Evolutionary conservation across 1,140 invertebrate genomes (phyloP).

Genomic region (Sycobia sp.): DNA sequence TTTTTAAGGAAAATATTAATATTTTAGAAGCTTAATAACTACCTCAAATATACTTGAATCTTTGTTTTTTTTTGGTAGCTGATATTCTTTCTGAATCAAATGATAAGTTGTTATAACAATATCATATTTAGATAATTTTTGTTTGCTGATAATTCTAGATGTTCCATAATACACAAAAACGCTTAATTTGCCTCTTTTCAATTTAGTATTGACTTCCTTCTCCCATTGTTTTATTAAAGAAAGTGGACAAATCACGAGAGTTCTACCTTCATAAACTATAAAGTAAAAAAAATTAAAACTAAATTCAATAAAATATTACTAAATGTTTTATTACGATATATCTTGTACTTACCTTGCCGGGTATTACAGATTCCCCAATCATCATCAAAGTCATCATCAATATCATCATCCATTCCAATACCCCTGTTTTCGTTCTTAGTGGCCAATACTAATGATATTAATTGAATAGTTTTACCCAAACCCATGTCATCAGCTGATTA

Average conservation of each 20-base stretch:
- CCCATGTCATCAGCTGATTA: conserved; percentile 91
- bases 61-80: conserved; percentile 59
- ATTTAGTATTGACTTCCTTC: conserved; percentile 75
- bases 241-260: conserved; percentile 88
- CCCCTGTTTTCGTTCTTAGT: conserved; percentile 50
- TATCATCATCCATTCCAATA: conserved; percentile 32
- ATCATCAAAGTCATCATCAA: conserved; percentile 38
- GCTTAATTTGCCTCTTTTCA: conserved; percentile 67
- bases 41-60: conserved; percentile 41
- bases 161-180: conserved; percentile 81
- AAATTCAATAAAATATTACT: too few species aligned
- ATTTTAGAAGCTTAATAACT: conserved; percentile 10
- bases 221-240: conserved; percentile 86
- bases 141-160: conserved; percentile 69
- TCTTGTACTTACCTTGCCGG: neutral
- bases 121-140: conserved; percentile 67
- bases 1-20: neutral
- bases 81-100: conserved; percentile 46
- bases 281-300: neutral
- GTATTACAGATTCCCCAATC: neutral
- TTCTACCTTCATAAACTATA: conserved; percentile 65
- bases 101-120: conserved; percentile 79
- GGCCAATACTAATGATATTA: conserved; percentile 74
- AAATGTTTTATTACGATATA: neutral
- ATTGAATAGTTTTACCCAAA: conserved; percentile 88